Evolutionary conservation across 2,888 invertebrate genomes (phyloP).

Genomic region (Cheilosia vernalis): DNA sequence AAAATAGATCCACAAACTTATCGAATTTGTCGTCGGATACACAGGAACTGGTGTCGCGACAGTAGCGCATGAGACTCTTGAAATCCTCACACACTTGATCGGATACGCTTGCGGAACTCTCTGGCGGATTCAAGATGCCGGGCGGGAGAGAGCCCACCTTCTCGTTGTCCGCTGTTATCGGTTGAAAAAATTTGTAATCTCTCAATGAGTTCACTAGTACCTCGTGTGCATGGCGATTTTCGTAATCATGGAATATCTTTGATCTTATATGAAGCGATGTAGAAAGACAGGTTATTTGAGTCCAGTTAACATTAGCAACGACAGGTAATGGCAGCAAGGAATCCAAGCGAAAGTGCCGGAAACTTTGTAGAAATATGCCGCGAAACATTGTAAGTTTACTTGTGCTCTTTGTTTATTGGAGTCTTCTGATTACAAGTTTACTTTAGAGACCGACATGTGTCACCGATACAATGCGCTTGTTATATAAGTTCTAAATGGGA

Average conservation of each 20-base stretch:
- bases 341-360: conserved; percentile 22
- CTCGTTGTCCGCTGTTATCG: neutral
- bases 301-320: neutral
- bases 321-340: conserved; percentile 1
- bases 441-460: no score
- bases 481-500: no score
- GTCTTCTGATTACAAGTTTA: no score
- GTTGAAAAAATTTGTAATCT: conserved; percentile 78
- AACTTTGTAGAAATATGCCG: conserved; percentile 20
- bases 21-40: conserved; percentile 79
- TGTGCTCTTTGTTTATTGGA: neutral
- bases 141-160: conserved; percentile 26
- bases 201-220: conserved; percentile 78
- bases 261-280: conserved; percentile 30
- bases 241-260: conserved; percentile 79
- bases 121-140: conserved; percentile 65
- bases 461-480: no score
- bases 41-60: conserved; percentile 73
- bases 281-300: conserved; percentile 1
- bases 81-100: conserved; percentile 77
- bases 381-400: conserved; percentile 17
- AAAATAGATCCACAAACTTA: conserved; percentile 79
- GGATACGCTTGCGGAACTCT: neutral
- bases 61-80: conserved; percentile 77
- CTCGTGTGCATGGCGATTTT: conserved; percentile 81